Base-by-base conservation (phyloP, 2,888 invertebrate genomes). In the Hybos culiciformis region DNA sequence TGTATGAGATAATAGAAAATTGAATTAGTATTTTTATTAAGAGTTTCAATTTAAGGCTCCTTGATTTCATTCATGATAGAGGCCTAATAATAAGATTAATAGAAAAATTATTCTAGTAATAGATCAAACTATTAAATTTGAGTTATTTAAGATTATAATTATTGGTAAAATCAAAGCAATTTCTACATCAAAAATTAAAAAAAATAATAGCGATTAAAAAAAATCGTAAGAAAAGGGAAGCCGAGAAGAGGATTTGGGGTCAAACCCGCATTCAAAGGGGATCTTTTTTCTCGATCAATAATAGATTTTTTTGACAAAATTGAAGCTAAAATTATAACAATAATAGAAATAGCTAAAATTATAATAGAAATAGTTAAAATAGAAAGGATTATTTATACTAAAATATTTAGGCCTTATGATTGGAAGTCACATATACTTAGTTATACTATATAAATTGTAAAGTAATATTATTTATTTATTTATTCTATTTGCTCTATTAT, bases 141-240 rank as follows among this genome's bases (percentile, higher is more conserved):
- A 54, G 44, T 53, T 52, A 53, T 65, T 57, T 50, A 68, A 63
- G 42, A 57, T 59, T 48, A 67, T 56, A 53, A 75, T 72, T 60
- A 76, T 63, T 0, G 77, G 77, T 1, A 79, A 58, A 58, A 79
- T 66, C 59, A 80, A 52, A 1, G 74, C 71, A 66, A 80, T 77
- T 75, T 80, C 79, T 47, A 80, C 71, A 70, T 80, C 79, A 70
- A 80, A 81, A 69, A 81, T 77, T 70, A 80, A 64, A 59, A n/a
- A 80, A 80, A 68, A 81, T 74, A 60, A 79, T 66, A 26, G 77
- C 72, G 61, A 80, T 74, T 69, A 74, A 58, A 69, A 76, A 74
- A 69, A 80, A 74, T 62, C 75, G 77, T 57, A 74, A n/a, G 73
- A 74, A 55, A 75, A 75, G 0, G 73, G 72, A 14, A 72, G 26